Evolutionary conservation across 2,888 invertebrate species (phyloP), one percentile per base, ranked within the genome.

Genomic region (Helicoverpa assulta): DNA sequence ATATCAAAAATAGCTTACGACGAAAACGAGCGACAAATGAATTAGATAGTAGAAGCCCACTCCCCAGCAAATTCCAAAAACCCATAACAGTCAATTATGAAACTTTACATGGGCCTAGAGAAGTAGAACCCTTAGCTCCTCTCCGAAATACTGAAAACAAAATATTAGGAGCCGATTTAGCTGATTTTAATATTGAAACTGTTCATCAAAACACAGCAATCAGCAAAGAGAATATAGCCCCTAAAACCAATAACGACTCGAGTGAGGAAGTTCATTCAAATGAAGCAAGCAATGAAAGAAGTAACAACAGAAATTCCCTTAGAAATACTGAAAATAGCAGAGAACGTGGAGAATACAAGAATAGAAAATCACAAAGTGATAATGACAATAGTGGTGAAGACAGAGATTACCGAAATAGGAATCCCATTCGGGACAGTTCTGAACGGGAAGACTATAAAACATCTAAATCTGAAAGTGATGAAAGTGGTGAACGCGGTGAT

Each of bases 161-260:
- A 43, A 88, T 93, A 26, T 87, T 90, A 75, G 82, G 81, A 43
- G 86, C 89, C 4, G 84, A 89, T 58, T 84, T 95, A 84, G 94
- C 94, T 51, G 91, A 94, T 83, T 94, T 93, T 71, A 90, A 91
- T 61, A 92, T 94, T 63, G 89, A 93, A 85, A 92, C 94, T 1
- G 76, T 89, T 50, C 95, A 95, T 79, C 85, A 57, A 29, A 74
- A 82, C 40, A 56, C 67, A 33, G 19, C 55, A 50, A 70, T 69
- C 58, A 75, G 58, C 10, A 69, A 76, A 56, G 65, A 73, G 19
- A 79, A 67, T 53, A 57, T 70, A 69, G 76, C 77, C 14, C 33
- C 55, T 55, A 84, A 75, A 65, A 72, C 67, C 51, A 81, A 84
- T 68, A 85, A 70, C 52, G 68, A 82, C 33, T 80, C 81, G 4